Evolutionary conservation across 2,797 vertebrate species (phyloP).

Genomic region (Crocodylus rhombifer): DNA sequence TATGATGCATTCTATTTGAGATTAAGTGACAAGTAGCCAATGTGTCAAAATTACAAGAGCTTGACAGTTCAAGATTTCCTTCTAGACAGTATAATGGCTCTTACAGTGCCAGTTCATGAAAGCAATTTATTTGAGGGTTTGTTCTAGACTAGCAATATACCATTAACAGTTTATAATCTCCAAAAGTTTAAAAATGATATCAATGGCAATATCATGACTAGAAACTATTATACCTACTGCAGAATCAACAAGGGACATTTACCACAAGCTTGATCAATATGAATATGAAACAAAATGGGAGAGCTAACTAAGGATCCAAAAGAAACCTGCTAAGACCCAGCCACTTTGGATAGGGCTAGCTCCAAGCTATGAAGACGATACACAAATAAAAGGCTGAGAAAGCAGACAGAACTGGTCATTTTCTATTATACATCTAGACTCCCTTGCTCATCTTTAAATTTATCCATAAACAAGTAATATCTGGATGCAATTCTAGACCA

Average conservation of each 20-base stretch:
- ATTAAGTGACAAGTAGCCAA: background rate
- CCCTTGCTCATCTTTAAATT: background rate
- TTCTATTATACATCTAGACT: background rate
- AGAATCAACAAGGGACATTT: background rate
- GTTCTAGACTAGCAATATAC: background rate
- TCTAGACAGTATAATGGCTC: background rate
- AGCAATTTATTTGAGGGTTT: background rate
- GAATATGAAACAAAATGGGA: background rate
- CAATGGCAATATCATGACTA: background rate
- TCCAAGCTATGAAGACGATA: background rate
- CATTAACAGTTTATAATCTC: background rate
- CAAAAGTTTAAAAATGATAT: background rate
- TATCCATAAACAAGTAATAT: background rate
- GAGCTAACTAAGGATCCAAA: background rate
- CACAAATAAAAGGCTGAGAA: background rate
- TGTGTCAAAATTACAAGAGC: background rate
- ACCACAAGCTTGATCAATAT: background rate
- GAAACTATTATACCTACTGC: background rate
- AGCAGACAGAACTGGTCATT: background rate
- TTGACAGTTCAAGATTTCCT: background rate
- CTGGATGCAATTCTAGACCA: background rate
- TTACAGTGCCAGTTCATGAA: background rate
- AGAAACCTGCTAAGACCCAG: conserved; percentile 12
- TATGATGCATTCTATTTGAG: background rate
- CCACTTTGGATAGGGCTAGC: background rate